These are phyloP conservation scores for Tokudaia tokunoshimensis DNA, from an alignment of 2,797 vertebrate genomes.

Conservation along the genomic window DNA sequence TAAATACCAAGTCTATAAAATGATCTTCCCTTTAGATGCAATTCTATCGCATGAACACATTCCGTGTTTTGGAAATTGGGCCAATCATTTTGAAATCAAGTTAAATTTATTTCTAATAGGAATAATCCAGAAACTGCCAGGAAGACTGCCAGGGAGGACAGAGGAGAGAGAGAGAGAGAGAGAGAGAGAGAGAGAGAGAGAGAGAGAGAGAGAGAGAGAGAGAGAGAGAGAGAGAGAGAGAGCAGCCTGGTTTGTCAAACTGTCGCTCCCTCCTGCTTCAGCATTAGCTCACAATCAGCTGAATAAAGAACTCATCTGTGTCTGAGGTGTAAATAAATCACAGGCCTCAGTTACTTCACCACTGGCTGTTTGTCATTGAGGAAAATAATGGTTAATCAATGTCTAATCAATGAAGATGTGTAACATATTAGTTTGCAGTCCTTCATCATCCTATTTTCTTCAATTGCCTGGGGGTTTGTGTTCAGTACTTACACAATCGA, in stretches of 20 bases:
- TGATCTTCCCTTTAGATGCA: conserved; percentile 88
- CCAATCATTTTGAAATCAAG: conserved; percentile 75
- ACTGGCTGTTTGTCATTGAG: conserved; percentile 93
- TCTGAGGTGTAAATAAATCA: conserved; percentile 93
- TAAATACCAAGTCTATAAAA: conserved; percentile 91
- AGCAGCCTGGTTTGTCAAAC: conserved; percentile 71
- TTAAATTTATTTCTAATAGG: conserved; percentile 78
- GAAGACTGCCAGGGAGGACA: conserved; percentile 60
- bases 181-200: neutral
- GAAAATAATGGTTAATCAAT: conserved; percentile 94
- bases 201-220: neutral
- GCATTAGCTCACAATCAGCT: conserved; percentile 87
- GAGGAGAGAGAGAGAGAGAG: neutral
- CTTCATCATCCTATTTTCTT: conserved; percentile 93
- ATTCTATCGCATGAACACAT: conserved; percentile 81
- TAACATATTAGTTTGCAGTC: conserved; percentile 93
- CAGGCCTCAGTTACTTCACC: conserved; percentile 91
- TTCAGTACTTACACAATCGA: conserved; percentile 93
- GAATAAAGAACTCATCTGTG: conserved; percentile 90
- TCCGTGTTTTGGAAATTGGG: conserved; percentile 73
- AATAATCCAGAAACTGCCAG: conserved; percentile 67
- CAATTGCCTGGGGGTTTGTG: conserved; percentile 91
- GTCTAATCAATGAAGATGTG: conserved; percentile 93
- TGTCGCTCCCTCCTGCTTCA: conserved; percentile 76
- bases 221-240: neutral